These are phyloP conservation scores for Phoebastria nigripes DNA, from an alignment of 2,797 vertebrate species.

Conservation along the genomic window DNA sequence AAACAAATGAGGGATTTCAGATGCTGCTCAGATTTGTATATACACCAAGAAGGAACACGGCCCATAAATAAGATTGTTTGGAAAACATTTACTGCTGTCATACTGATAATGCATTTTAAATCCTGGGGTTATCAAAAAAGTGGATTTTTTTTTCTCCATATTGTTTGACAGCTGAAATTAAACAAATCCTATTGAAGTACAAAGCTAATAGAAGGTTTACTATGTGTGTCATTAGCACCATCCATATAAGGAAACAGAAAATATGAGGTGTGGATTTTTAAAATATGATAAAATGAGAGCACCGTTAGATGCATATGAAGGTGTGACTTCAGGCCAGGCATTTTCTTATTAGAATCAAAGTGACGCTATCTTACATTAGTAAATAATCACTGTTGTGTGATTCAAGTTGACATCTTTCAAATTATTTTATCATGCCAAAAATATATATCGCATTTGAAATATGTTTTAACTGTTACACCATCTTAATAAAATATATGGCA, in stretches of 20 bases:
- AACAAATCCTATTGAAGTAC: slow-evolving; percentile 83
- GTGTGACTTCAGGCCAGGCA: slow-evolving; percentile 76
- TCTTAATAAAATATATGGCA: slow-evolving; percentile 53
- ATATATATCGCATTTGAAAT: slow-evolving; percentile 59
- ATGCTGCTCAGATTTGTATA: slow-evolving; percentile 34
- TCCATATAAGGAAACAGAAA: slow-evolving; percentile 82
- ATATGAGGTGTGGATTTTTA: slow-evolving; percentile 81
- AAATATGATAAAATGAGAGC: slow-evolving; percentile 78
- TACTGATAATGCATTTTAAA: slow-evolving; percentile 71
- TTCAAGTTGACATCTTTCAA: slow-evolving; percentile 70
- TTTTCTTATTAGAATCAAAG: slow-evolving; percentile 83
- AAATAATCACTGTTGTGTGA: slow-evolving; percentile 70
- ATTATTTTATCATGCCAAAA: slow-evolving; percentile 74
- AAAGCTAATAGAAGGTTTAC: slow-evolving; percentile 88
- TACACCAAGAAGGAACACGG: slow-evolving; percentile 25
- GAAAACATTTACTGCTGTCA: slow-evolving; percentile 69
- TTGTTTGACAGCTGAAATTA: slow-evolving; percentile 82
- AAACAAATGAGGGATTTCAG: slow-evolving; percentile 38
- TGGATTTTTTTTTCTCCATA: slow-evolving; percentile 57
- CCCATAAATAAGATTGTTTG: slow-evolving; percentile 57
- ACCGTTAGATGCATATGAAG: slow-evolving; percentile 76
- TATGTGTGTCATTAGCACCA: slow-evolving; percentile 87
- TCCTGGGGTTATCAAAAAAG: slow-evolving; percentile 70
- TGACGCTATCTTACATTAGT: slow-evolving; percentile 61
- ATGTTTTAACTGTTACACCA: slow-evolving; percentile 66